Evolutionary conservation across 1,140 invertebrate genomes (phyloP).

Genomic region (Drosophila bocqueti): DNA sequence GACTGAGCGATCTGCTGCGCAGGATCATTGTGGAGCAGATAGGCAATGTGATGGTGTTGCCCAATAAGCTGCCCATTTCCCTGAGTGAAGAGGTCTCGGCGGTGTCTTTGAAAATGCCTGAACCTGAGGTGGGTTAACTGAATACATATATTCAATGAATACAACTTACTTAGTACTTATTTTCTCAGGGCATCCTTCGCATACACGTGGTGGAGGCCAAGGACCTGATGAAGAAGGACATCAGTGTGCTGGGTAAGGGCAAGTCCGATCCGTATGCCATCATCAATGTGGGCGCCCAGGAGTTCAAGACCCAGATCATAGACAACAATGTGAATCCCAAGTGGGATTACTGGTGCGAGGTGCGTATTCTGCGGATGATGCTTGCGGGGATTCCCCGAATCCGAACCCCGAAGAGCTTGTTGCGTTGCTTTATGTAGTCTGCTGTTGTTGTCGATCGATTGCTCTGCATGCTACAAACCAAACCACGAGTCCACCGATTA

Average conservation of each 20-base stretch:
- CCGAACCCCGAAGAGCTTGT: constrained; percentile 14
- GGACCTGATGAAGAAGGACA: constrained; percentile 96
- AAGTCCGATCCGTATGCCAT: constrained; percentile 98
- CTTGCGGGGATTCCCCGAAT: not conserved
- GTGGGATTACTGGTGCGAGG: constrained; percentile 98
- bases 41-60: constrained; percentile 94
- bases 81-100: constrained; percentile 92
- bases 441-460: constrained; percentile 66
- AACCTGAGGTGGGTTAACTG: constrained; percentile 89
- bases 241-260: constrained; percentile 95
- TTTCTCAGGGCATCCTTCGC: constrained; percentile 90
- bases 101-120: constrained; percentile 92
- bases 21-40: constrained; percentile 96
- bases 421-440: constrained; percentile 67
- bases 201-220: constrained; percentile 97
- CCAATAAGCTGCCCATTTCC: constrained; percentile 96
- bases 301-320: constrained; percentile 95
- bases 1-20: constrained; percentile 94
- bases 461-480: constrained; percentile 68
- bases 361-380: constrained; percentile 85
- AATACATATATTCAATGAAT: not conserved
- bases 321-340: constrained; percentile 96
- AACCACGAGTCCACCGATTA: constrained; percentile 33
- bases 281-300: constrained; percentile 94
- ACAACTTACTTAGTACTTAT: not conserved